These are phyloP conservation scores for Turnix velox DNA, from an alignment of 2,113 vertebrate species.

Conservation along the genomic window DNA sequence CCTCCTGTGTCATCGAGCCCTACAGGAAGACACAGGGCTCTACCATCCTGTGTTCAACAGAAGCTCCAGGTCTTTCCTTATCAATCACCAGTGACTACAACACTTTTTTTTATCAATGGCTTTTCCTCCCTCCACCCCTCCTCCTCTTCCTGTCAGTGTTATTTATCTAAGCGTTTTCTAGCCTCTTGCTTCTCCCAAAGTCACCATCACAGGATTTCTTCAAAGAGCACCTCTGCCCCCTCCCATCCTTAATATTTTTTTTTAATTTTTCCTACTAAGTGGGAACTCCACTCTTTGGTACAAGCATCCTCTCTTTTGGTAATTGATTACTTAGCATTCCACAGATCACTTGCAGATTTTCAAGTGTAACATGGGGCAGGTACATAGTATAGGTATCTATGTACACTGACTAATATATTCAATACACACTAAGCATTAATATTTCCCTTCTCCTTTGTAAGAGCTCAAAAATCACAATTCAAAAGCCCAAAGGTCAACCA, in stretches of 20 bases:
- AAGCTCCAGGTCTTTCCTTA: background rate
- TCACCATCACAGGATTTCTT: rapidly evolving
- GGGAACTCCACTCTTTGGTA: background rate
- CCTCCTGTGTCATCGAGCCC: background rate
- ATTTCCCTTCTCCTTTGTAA: background rate
- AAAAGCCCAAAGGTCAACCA: background rate
- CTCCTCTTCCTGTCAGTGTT: background rate
- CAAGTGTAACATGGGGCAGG: background rate
- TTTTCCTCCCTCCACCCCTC: background rate
- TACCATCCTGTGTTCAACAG: background rate
- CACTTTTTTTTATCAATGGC: background rate
- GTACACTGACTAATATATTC: background rate
- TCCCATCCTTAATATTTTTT: background rate
- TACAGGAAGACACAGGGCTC: background rate
- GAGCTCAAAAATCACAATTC: background rate
- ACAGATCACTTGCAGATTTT: background rate
- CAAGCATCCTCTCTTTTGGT: background rate
- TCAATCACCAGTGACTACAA: background rate
- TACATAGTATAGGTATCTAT: rapidly evolving
- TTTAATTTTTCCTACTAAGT: background rate
- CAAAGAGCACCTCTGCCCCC: background rate
- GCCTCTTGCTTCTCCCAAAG: background rate
- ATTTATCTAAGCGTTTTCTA: background rate
- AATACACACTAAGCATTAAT: background rate
- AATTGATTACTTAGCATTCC: background rate